Conservation (phyloP, 2,797 vertebrate genomes). For the Tapirus indicus region DNA sequence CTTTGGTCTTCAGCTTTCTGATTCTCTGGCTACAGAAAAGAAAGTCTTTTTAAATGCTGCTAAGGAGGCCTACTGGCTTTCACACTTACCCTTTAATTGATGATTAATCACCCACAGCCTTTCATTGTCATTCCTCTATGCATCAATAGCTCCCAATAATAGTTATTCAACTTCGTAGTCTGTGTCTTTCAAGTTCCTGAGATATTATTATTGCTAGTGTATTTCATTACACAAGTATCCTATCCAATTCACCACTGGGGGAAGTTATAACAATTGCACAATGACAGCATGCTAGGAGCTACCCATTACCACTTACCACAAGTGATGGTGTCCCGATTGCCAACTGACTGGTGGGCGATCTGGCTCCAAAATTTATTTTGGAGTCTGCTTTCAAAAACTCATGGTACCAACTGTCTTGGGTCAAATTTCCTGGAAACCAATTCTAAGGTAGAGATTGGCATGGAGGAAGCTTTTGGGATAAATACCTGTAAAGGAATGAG, state of each 20-base stretch:
- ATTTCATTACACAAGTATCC: background rate
- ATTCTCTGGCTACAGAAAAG: background rate
- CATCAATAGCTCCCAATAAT: too few relatives aligned
- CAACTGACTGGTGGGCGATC: background rate
- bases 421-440: background rate
- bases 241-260: background rate
- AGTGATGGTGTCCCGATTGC: too few relatives aligned
- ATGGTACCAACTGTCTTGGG: background rate
- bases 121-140: background rate
- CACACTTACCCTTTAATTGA: background rate
- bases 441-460: background rate
- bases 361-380: background rate
- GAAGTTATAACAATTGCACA: background rate
- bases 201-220: background rate
- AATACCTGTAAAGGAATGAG: background rate
- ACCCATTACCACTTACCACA: background rate
- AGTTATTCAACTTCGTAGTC: background rate
- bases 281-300: background rate
- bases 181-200: background rate
- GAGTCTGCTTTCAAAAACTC: background rate
- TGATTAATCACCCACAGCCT: background rate
- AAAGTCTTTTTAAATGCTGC: background rate
- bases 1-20: background rate
- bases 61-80: background rate
- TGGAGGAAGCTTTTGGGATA: background rate